These are phyloP conservation scores for Scartelaos histophorus DNA, from an alignment of 2,113 vertebrate genomes.

Conservation along the genomic window DNA sequence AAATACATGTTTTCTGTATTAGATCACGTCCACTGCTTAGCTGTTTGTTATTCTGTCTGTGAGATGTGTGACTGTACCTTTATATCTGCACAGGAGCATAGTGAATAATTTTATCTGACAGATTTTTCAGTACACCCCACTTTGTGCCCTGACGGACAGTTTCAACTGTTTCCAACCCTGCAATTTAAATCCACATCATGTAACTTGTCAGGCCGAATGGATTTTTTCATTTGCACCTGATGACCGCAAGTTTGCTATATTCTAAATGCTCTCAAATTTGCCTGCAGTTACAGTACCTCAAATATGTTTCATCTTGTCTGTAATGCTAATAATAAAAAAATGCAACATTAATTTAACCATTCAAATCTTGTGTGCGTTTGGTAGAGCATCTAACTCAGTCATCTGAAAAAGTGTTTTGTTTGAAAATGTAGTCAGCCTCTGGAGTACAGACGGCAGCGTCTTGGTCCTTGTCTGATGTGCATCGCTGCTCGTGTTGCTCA, in stretches of 20 bases:
- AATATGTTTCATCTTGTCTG: background rate
- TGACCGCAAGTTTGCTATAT: background rate
- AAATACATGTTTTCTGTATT: background rate
- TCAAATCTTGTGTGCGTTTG: constrained; percentile 14
- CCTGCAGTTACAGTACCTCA: background rate
- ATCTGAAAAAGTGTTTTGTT: constrained; percentile 23
- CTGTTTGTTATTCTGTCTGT: background rate
- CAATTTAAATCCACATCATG: background rate
- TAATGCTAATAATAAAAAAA: background rate
- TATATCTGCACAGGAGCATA: background rate
- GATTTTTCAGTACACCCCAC: background rate
- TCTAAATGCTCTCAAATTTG: background rate
- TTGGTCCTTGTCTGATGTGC: constrained; percentile 34
- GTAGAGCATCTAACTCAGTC: constrained; percentile 15
- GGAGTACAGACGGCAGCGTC: constrained; percentile 35
- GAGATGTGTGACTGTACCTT: background rate
- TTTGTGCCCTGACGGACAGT: background rate
- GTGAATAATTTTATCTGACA: background rate
- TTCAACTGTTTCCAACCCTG: background rate
- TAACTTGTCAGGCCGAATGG: background rate
- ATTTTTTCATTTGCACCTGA: background rate
- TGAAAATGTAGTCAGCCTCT: constrained; percentile 33
- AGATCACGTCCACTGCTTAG: background rate
- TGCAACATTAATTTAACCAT: background rate
- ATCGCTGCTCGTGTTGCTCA: constrained; percentile 28